A percentile compares a stretch with the other conserved stretches of the same genome.
phyloP scores from a whole-genome alignment of 2,797 vertebrate species.

The Thripadectes ignobilis region DNA sequence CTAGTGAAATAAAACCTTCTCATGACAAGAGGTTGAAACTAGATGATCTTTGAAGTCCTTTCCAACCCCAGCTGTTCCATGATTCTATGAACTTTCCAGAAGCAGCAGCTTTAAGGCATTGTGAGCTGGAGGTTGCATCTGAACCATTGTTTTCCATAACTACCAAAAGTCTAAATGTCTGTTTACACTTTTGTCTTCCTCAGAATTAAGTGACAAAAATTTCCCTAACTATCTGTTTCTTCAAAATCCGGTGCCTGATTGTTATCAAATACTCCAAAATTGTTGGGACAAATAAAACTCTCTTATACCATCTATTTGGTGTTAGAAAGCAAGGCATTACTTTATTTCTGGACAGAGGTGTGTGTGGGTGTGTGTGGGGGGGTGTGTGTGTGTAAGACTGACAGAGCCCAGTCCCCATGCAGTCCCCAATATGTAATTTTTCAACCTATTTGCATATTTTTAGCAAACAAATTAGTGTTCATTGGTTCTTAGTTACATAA shows the following conservation, averaged over 20 bases:
- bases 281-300: background rate
- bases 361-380: too few relatives aligned
- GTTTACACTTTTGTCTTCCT: background rate
- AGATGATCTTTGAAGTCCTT: background rate
- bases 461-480: background rate
- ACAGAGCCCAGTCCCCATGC: background rate
- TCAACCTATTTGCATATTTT: background rate
- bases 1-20: background rate
- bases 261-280: background rate
- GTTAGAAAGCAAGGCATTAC: background rate
- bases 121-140: fast-evolving
- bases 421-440: background rate
- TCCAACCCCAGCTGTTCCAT: background rate
- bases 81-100: background rate
- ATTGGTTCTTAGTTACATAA: background rate
- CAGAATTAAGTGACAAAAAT: background rate
- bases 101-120: background rate
- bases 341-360: background rate
- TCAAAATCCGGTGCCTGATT: background rate
- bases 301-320: background rate
- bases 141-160: background rate
- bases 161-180: background rate
- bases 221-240: background rate
- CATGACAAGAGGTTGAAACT: background rate
- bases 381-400: too few relatives aligned